Base-by-base conservation (phyloP, 2,113 vertebrate genomes). In the Bubo blakistoni region DNA sequence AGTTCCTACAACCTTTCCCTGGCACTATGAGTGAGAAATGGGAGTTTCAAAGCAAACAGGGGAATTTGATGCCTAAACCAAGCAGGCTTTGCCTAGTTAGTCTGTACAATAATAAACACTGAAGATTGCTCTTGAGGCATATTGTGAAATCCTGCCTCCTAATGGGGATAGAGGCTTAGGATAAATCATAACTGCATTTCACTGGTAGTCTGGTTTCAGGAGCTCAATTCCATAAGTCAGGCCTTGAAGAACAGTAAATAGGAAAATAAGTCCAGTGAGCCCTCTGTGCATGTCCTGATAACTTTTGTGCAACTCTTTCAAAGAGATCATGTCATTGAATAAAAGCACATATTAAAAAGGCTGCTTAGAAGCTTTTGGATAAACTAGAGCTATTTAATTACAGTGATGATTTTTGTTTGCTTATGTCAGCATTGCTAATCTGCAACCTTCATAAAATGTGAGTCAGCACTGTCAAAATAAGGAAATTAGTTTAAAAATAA, bases 221-320 rank as follows among this genome's bases (percentile, higher is more conserved):
- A 92, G 13, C 52, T 93, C 1, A 0, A 6, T 51, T 66, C 63
- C 6, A 6, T 15, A 29, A 19, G 14, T 61, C 42, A 66, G 46
- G 13, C n/a, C 40, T 54, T 49, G 58, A 85, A 58, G 11, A 80
- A 73, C 0, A 0, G 9, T 19, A 61, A 82, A 70, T 11, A 57
- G 30, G 16, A 78, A 91, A 86, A 69, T 52, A 61, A 71, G 44
- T 12, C 16, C 29, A 47, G 32, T 14, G 11, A 92, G 6, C 2
- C 6, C 24, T 46, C 22, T 40, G 40, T 65, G n/a, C 3, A 0
- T 21, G 9, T 27, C 47, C 42, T n/a, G 30, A 34, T 36, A 66
- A 69, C 17, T 58, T 76, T 58, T 79, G 26, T 73, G 26, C 0
- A 0, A 20, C n/a, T 38, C 17, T 59, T 51, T 79, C 0, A 0